Evolutionary conservation across 2,113 vertebrate genomes (phyloP).

Genomic region (Ammospiza caudacuta): DNA sequence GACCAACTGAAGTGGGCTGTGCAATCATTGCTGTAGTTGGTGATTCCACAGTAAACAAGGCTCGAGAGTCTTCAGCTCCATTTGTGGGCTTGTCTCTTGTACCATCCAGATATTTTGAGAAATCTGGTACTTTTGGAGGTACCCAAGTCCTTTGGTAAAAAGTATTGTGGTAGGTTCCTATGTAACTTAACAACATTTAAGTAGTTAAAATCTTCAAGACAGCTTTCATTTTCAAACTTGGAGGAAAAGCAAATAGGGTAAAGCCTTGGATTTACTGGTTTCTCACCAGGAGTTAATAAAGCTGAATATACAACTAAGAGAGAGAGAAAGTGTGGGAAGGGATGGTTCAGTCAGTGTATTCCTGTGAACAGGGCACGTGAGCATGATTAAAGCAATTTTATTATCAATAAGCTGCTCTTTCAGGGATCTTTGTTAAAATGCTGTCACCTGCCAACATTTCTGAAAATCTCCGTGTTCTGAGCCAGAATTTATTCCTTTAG

Average conservation of each 20-base stretch:
- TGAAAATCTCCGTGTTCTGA: not conserved
- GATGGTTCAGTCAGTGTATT: not conserved
- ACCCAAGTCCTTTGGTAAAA: not conserved
- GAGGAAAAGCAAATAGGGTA: not conserved
- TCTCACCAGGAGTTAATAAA: not conserved
- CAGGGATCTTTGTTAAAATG: not conserved
- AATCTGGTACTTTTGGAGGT: not conserved
- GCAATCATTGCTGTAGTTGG: not conserved
- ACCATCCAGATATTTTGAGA: not conserved
- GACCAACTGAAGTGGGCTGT: not conserved
- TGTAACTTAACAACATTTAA: not conserved
- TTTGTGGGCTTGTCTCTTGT: not conserved
- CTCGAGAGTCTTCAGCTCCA: not conserved
- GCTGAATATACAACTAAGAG: not conserved
- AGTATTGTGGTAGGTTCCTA: not conserved
- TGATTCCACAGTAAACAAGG: not conserved
- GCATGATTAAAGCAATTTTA: not conserved
- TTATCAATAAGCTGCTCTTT: not conserved
- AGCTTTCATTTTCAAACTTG: not conserved
- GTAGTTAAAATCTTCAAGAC: not conserved
- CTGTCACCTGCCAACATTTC: not conserved
- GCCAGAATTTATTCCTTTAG: not conserved
- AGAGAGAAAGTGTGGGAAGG: fast-evolving
- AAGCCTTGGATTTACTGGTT: not conserved
- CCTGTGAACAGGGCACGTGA: not conserved